These are phyloP conservation scores for Lordiphosa clarofinis DNA, from an alignment of 1,140 invertebrate species.

Conservation along the genomic window DNA sequence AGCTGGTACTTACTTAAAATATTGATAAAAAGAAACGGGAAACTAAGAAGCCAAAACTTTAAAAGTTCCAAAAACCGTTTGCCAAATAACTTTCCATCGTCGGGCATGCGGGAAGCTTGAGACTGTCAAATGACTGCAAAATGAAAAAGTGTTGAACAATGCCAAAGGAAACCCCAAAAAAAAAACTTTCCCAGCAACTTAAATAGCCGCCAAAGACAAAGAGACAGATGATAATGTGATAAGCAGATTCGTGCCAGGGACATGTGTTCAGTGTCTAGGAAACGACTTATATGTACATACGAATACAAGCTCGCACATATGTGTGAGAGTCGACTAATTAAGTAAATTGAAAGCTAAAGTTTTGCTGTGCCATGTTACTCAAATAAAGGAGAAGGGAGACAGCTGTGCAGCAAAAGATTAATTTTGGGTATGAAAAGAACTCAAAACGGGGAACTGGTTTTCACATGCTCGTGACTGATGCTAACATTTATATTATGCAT, in stretches of 20 bases:
- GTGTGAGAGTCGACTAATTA: conserved; percentile 46
- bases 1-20: conserved; percentile 33
- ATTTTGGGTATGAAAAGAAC: too few species aligned
- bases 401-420: too few species aligned
- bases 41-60: conserved; percentile 7
- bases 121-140: conserved; percentile 22
- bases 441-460: too few species aligned
- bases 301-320: conserved; percentile 9
- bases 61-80: conserved; percentile 11
- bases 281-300: conserved; percentile 6
- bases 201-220: conserved; percentile 37
- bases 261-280: conserved; percentile 26
- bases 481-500: too few species aligned
- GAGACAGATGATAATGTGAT: conserved; percentile 49
- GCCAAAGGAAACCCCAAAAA: conserved; percentile 2
- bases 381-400: conserved; percentile 7
- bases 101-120: conserved; percentile 11
- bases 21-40: conserved; percentile 44
- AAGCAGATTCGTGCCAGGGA: conserved; percentile 36
- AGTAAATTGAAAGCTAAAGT: conserved; percentile 67
- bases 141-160: conserved; percentile 37
- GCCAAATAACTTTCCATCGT: conserved; percentile 30
- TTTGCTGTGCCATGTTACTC: conserved; percentile 26
- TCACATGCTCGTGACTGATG: too few species aligned
- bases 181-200: conserved; percentile 34